A percentile compares a stretch with the other conserved stretches of the same genome.
These are phyloP conservation scores for Xyrauchen texanus DNA, from an alignment of 2,113 vertebrate genomes.

Conservation along the genomic window DNA sequence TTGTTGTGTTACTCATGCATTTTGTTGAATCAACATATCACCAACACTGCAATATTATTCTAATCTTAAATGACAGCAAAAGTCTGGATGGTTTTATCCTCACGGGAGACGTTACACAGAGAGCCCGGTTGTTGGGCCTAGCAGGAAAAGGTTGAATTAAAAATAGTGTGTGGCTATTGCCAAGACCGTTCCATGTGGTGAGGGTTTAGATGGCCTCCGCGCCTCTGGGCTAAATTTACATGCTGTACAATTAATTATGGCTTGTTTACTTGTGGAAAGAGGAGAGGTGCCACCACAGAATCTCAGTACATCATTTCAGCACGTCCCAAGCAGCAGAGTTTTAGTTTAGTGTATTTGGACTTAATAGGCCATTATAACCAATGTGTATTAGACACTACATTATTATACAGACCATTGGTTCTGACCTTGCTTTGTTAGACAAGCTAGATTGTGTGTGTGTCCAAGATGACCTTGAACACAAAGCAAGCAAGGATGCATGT, in stretches of 20 bases:
- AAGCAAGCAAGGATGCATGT: conserved; percentile 27
- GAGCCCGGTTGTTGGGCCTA: conserved; percentile 29
- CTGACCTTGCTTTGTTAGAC: conserved; percentile 48
- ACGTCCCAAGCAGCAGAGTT: conserved; percentile 27
- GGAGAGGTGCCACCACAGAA: conserved; percentile 39
- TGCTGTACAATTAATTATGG: conserved; percentile 51
- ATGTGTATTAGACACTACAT: conserved; percentile 53
- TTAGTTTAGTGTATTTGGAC: conserved; percentile 36
- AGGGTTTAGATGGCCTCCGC: conserved; percentile 51
- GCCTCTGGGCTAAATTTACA: conserved; percentile 56
- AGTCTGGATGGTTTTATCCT: conserved; percentile 23
- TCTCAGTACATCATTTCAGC: conserved; percentile 29
- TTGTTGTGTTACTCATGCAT: conserved; percentile 13
- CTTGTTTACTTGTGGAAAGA: conserved; percentile 53
- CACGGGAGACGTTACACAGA: conserved; percentile 11
- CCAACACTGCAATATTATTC: conserved; percentile 3
- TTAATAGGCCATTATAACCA: conserved; percentile 50
- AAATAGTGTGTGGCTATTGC: conserved; percentile 56
- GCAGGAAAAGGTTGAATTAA: conserved; percentile 54
- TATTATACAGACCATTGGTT: conserved; percentile 57
- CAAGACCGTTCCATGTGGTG: conserved; percentile 48
- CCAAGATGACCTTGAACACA: conserved; percentile 48
- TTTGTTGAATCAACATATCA: conserved; percentile 7
- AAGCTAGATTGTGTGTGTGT: conserved; percentile 49
- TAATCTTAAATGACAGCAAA: conserved; percentile 27